phyloP scores from a whole-genome alignment of 2,888 invertebrate species.

The Xestia sexstrigata region DNA sequence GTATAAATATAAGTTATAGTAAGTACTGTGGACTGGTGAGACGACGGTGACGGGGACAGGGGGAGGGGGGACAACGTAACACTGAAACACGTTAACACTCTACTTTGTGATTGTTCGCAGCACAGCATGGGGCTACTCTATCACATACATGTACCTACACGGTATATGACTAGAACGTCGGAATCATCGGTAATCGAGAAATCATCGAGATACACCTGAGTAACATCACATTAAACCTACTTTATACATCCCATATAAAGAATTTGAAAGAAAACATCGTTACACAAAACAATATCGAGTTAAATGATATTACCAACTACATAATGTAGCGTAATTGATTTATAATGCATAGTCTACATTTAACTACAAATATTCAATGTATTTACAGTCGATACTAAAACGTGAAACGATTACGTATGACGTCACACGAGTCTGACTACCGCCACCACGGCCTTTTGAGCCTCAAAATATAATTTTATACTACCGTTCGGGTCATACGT shows the following conservation, averaged over 20 bases:
- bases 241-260: conserved; percentile 87
- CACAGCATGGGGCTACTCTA: conserved; percentile 81
- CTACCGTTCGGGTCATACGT: conserved; percentile 88
- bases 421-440: conserved; percentile 80
- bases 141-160: conserved; percentile 81
- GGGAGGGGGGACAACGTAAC: conserved; percentile 67
- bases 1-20: conserved; percentile 70
- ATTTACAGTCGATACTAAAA: conserved; percentile 88
- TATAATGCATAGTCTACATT: conserved; percentile 82
- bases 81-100: conserved; percentile 74
- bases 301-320: conserved; percentile 73
- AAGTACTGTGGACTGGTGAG: conserved; percentile 73
- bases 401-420: conserved; percentile 86
- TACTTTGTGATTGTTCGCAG: conserved; percentile 80
- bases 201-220: conserved; percentile 60
- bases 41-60: conserved; percentile 55
- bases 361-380: conserved; percentile 79
- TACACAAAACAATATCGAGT: conserved; percentile 70
- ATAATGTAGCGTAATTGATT: conserved; percentile 74
- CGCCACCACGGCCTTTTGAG: conserved; percentile 79
- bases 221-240: conserved; percentile 83
- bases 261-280: conserved; percentile 65
- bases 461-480: conserved; percentile 84
- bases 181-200: conserved; percentile 72
- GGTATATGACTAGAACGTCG: conserved; percentile 85